Percentiles rank a stretch among this genome's conserved stretches.
These are phyloP conservation scores for Tachina lurida DNA, from an alignment of 2,888 invertebrate species.

Conservation along the genomic window DNA sequence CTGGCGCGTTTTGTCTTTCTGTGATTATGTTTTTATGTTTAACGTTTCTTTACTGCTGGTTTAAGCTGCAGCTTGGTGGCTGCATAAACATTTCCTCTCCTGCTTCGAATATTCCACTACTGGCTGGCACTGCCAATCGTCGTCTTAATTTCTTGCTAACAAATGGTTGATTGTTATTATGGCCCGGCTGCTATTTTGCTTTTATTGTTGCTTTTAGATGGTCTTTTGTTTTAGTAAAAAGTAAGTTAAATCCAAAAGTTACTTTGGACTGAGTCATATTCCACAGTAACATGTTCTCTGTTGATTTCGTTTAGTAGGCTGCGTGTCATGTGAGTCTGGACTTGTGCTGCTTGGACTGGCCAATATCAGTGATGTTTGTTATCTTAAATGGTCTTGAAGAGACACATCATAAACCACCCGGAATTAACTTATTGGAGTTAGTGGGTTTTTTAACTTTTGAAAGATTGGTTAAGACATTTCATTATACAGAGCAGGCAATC, in stretches of 20 bases:
- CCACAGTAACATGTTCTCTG: constrained; percentile 39
- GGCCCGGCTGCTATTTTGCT: constrained; percentile 5
- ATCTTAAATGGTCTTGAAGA: constrained; percentile 61
- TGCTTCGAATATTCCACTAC: constrained; percentile 1
- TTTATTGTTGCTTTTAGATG: constrained; percentile 17
- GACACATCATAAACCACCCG: constrained; percentile 70
- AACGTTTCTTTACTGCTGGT: constrained; percentile 31
- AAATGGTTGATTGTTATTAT: constrained; percentile 59
- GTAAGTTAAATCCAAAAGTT: background rate
- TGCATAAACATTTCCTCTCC: constrained; percentile 5
- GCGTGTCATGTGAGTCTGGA: constrained; percentile 41
- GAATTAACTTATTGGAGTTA: constrained; percentile 36
- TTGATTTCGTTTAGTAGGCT: constrained; percentile 29
- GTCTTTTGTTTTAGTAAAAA: constrained; percentile 26
- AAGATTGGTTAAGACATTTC: constrained; percentile 66
- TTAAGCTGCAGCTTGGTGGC: constrained; percentile 51
- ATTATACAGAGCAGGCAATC: constrained; percentile 38
- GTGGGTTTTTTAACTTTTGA: constrained; percentile 18
- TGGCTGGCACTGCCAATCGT: constrained; percentile 14
- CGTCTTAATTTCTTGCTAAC: constrained; percentile 45
- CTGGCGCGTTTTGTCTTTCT: constrained; percentile 19
- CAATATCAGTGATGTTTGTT: constrained; percentile 19
- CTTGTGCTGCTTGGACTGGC: constrained; percentile 12
- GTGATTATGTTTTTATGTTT: constrained; percentile 59
- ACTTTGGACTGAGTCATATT: background rate